Conservation (phyloP, 2,113 vertebrate species). For the Nothobranchius furzeri region DNA sequence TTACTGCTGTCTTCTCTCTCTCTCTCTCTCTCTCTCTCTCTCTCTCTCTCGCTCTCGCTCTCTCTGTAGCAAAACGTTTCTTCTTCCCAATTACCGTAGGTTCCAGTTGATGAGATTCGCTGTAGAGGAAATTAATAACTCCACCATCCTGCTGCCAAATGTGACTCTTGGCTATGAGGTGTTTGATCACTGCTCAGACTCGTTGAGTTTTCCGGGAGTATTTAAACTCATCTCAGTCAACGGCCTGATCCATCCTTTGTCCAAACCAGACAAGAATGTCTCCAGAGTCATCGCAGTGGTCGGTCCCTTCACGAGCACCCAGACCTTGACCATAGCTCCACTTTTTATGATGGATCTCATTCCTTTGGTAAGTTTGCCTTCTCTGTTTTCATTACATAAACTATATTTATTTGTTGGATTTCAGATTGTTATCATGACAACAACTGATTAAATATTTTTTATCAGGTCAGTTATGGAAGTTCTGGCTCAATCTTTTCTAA, state of each 20-base stretch:
- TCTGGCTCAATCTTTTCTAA: constrained; percentile 61
- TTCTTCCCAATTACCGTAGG: constrained; percentile 70
- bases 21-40: too few species aligned
- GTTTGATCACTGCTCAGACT: constrained; percentile 80
- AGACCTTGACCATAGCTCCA: constrained; percentile 56
- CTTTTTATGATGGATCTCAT: constrained; percentile 41
- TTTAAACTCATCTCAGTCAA: constrained; percentile 65
- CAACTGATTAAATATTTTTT: background rate
- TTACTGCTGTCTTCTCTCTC: background rate
- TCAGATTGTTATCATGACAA: too few species aligned
- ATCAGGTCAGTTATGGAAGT: constrained; percentile 85
- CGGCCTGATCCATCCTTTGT: constrained; percentile 40
- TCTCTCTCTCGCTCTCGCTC: background rate
- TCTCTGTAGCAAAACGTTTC: constrained; percentile 22
- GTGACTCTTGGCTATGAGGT: constrained; percentile 85
- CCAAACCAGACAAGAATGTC: constrained; percentile 5
- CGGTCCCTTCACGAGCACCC: constrained; percentile 61
- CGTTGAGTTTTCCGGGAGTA: constrained; percentile 61
- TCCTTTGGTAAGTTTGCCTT: constrained; percentile 77
- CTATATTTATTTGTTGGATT: too few species aligned
- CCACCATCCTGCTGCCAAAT: constrained; percentile 80
- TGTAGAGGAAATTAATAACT: constrained; percentile 87
- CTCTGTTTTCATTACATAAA: background rate
- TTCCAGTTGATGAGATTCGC: constrained; percentile 83
- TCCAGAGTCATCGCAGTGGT: constrained; percentile 30